Evolutionary conservation across 2,888 invertebrate species (phyloP).

Genomic region (Agrotis puta): DNA sequence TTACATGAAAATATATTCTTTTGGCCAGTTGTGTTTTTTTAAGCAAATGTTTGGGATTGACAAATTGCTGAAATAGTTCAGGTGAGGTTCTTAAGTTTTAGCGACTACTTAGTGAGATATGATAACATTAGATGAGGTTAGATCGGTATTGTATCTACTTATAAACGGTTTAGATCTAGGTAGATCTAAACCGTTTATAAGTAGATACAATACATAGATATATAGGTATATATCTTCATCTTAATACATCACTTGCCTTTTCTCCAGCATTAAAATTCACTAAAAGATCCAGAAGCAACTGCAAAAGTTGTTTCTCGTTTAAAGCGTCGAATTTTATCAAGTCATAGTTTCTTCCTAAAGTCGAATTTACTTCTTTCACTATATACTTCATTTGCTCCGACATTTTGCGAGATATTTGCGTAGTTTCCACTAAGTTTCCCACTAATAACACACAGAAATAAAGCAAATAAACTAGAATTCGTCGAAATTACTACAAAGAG

Average conservation of each 20-base stretch:
- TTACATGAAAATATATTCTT: conserved; percentile 12
- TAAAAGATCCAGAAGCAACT: conserved; percentile 94
- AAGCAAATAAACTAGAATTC: conserved; percentile 5
- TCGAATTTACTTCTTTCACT: conserved; percentile 94
- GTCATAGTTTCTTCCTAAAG: conserved; percentile 94
- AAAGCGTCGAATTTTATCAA: conserved; percentile 96
- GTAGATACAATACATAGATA: too few species aligned
- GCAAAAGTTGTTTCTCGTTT: conserved; percentile 94
- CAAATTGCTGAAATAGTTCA: conserved; percentile 16
- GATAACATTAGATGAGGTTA: not conserved
- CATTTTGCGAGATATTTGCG: conserved; percentile 80
- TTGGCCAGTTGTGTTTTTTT: conserved; percentile 12
- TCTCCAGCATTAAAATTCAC: conserved; percentile 93
- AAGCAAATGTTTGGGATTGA: not conserved
- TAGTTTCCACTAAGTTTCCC: conserved; percentile 20
- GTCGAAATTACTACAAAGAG: conserved; percentile 3
- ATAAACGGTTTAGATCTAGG: too few species aligned
- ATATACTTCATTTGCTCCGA: conserved; percentile 93
- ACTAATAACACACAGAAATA: conserved; percentile 15
- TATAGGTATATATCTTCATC: not conserved
- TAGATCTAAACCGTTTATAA: too few species aligned
- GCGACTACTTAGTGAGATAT: not conserved
- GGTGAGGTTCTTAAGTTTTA: conserved; percentile 13
- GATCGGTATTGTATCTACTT: too few species aligned
- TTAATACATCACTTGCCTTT: conserved; percentile 78